Base-by-base conservation (phyloP, 1,140 invertebrate species). In the Cheumatopsyche charites region DNA sequence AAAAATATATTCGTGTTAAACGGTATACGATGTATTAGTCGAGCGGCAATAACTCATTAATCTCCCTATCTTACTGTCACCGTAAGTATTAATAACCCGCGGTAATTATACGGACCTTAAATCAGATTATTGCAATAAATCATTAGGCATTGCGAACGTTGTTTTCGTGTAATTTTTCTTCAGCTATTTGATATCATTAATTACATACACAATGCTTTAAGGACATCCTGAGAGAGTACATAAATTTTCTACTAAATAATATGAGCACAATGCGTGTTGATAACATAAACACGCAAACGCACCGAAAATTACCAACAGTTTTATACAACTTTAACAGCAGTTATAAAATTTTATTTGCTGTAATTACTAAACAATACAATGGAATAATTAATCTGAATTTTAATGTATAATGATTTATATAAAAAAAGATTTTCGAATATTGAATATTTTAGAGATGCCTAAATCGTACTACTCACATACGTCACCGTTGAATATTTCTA, bases 61-160 rank as follows among this genome's bases (percentile, higher is more conserved):
- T 47, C 45, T 47, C 45, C 45, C 45, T 47, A 47, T 47, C 45
- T 47, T 17, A 47, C 47, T 52, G 9, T 52, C 47, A 17, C 47
- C 15, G 47, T 52, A 52, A 52, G 47, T 52, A 52, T 52, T 52
- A 52, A 52, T 52, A 52, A 52, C 19, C 47, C n/a, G 15, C 15
- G 47, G 47, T 52, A 52, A 52, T 52, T 52, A 52, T 52, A 52
- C 47, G 47, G 7, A 47, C 45, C 47, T 19, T 17, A 15, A 52
- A 52, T 52, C 47, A 52, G 47, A 52, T 52, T 52, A 52, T 7
- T 52, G 47, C 47, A 17, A 52, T 52, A 52, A 52, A 52, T 52
- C 47, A 52, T 19, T 52, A 47, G 47, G 47, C 6, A 52, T 5
- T 52, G 15, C 29, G 29, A 36, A 36, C 29, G 15, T 17, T 52